phyloP scores from a whole-genome alignment of 2,113 vertebrate species.

The Agelaius tricolor region DNA sequence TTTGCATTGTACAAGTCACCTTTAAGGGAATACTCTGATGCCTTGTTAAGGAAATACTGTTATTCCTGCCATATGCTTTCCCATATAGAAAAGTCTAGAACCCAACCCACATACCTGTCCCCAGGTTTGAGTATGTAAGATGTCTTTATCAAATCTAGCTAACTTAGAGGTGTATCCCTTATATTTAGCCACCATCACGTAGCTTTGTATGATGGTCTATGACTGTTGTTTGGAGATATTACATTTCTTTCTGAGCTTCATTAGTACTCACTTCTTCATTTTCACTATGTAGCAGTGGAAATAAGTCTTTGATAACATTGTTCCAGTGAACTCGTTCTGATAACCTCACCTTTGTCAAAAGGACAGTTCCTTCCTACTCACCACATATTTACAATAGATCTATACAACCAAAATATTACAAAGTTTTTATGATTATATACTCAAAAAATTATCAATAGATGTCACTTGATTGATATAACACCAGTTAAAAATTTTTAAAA shows the following conservation, averaged over 20 bases:
- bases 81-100: neutral
- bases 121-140: neutral
- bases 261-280: neutral
- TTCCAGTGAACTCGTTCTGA: neutral
- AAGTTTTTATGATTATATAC: neutral
- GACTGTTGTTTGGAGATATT: neutral
- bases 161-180: neutral
- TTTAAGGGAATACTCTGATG: neutral
- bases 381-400: neutral
- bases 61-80: neutral
- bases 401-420: neutral
- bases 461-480: neutral
- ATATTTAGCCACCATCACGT: neutral
- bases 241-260: neutral
- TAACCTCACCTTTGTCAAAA: neutral
- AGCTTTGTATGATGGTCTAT: neutral
- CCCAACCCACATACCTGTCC: fast-evolving
- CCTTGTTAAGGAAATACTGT: neutral
- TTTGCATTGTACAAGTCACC: neutral
- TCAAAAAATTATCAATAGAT: neutral
- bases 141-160: neutral
- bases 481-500: neutral
- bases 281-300: neutral
- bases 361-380: neutral
- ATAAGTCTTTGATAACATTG: neutral